These are phyloP conservation scores for Camelus bactrianus DNA, from an alignment of 2,113 vertebrate genomes.

Conservation along the genomic window DNA sequence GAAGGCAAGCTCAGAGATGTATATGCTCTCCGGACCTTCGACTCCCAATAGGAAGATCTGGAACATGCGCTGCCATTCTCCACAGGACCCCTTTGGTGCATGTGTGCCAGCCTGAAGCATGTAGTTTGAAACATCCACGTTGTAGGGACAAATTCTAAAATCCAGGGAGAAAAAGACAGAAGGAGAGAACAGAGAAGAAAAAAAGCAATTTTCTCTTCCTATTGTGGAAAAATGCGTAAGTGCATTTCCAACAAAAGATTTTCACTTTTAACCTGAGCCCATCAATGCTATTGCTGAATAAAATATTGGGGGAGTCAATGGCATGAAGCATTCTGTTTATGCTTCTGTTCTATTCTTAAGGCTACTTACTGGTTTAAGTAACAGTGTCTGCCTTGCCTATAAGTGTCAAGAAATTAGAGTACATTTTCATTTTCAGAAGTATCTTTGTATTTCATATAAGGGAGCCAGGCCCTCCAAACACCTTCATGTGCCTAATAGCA, in stretches of 20 bases:
- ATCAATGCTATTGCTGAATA: slow-evolving; percentile 12
- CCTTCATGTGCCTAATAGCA: slow-evolving; percentile 8
- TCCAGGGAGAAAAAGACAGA: slow-evolving; percentile 5
- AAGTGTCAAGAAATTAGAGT: slow-evolving; percentile 45
- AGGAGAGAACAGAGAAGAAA: slow-evolving; percentile 14
- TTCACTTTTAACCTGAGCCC: slow-evolving; percentile 45
- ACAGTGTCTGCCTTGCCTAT: background rate
- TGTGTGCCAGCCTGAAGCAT: background rate
- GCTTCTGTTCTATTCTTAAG: slow-evolving; percentile 41
- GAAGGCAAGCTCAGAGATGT: slow-evolving; percentile 35
- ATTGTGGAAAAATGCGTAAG: background rate
- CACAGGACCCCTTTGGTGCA: background rate
- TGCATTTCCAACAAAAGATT: slow-evolving; percentile 44
- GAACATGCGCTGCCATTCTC: background rate
- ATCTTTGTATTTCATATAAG: slow-evolving; percentile 32
- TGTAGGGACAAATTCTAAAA: slow-evolving; percentile 57
- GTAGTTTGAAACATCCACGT: slow-evolving; percentile 7
- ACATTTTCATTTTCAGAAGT: slow-evolving; percentile 62
- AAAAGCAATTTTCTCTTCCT: background rate
- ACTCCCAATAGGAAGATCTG: background rate
- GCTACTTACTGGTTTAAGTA: slow-evolving; percentile 43
- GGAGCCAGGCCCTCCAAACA: background rate
- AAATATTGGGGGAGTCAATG: background rate
- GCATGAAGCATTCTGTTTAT: background rate
- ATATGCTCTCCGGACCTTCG: slow-evolving; percentile 15